Conservation (phyloP, 2,888 invertebrate species). For the Drosophila infuscata region DNA sequence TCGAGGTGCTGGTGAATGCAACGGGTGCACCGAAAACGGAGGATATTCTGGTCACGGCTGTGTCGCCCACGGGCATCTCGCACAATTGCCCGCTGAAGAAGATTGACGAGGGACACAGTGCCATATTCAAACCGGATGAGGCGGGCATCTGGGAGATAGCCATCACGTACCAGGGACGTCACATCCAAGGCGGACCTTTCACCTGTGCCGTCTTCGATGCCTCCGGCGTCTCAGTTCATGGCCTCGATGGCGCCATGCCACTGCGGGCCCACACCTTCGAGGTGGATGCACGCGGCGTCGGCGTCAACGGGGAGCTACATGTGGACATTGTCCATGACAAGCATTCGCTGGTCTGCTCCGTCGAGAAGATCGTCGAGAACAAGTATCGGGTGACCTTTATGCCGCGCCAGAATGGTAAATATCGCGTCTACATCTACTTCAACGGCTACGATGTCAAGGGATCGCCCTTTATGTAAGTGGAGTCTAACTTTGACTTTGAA, state of each 20-base stretch:
- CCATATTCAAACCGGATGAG: slow-evolving; percentile 98
- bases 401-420: slow-evolving; percentile 92
- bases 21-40: slow-evolving; percentile 92
- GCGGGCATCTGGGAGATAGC: slow-evolving; percentile 99
- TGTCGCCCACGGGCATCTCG: slow-evolving; percentile 94
- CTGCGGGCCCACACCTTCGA: slow-evolving; percentile 95
- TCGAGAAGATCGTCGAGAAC: slow-evolving; percentile 91
- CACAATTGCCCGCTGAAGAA: slow-evolving; percentile 93
- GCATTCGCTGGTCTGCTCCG: slow-evolving; percentile 92
- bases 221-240: slow-evolving; percentile 93
- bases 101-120: slow-evolving; percentile 95
- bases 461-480: slow-evolving; percentile 90
- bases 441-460: slow-evolving; percentile 94
- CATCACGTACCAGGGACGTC: slow-evolving; percentile 97
- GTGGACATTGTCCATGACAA: slow-evolving; percentile 96
- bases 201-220: slow-evolving; percentile 98
- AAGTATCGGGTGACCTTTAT: slow-evolving; percentile 92
- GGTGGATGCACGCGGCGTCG: slow-evolving; percentile 90
- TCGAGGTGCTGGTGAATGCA: slow-evolving; percentile 96
- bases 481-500: fast-evolving
- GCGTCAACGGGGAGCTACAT: slow-evolving; percentile 94
- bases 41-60: slow-evolving; percentile 96
- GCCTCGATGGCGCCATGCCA: slow-evolving; percentile 93
- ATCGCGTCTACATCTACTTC: slow-evolving; percentile 95
- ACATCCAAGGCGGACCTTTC: slow-evolving; percentile 98